A percentile compares a stretch with the other conserved stretches of the same genome.
phyloP scores from a whole-genome alignment of 1,140 invertebrate genomes.

The Caenorhabditis elegans region WBcel235 BX284604.4:7561001-7561500 shows the following conservation, averaged over 20 bases:
- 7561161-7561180: conserved; percentile 90
- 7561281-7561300: conserved; percentile 59
- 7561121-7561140: conserved; percentile 69
- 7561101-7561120: conserved; percentile 46
- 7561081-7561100: conserved; percentile 87
- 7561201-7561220: conserved; percentile 98
- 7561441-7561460: too few relatives aligned
- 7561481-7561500: conserved; percentile 87
- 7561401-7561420: too few relatives aligned
- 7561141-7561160: conserved; percentile 82
- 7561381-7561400: too few relatives aligned
- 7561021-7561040: conserved; percentile 93
- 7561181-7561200: conserved; percentile 86
- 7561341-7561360: conserved; percentile 47
- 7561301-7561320: conserved; percentile 40
- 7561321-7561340: conserved; percentile 30
- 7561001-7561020: conserved; percentile 87
- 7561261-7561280: conserved; percentile 54
- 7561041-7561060: conserved; percentile 96
- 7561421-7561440: too few relatives aligned
- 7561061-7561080: conserved; percentile 97
- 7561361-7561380: conserved; percentile 31
- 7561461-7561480: conserved; percentile 42
- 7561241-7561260: conserved; percentile 62
- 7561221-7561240: conserved; percentile 82